Conservation (phyloP, 2,797 vertebrate genomes). For the Buceros bicornis region DNA sequence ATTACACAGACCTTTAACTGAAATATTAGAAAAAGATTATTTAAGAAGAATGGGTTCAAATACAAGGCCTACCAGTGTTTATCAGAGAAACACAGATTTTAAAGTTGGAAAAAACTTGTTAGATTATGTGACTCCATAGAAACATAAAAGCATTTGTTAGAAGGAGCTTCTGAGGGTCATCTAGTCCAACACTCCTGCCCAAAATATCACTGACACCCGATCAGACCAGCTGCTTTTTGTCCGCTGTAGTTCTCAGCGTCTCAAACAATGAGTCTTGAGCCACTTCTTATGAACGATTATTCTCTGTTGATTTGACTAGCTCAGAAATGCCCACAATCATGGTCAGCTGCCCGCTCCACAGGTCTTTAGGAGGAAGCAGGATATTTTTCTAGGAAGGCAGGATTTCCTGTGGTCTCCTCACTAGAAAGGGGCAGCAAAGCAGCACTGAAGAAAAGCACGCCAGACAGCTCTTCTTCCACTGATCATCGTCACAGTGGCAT, state of each 20-base stretch:
- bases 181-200: background rate
- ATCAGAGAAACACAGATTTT: background rate
- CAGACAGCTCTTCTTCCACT: background rate
- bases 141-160: fast-evolving
- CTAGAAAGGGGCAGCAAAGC: background rate
- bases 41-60: background rate
- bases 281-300: background rate
- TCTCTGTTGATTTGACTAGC: background rate
- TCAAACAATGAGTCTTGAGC: background rate
- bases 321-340: background rate
- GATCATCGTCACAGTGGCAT: fast-evolving
- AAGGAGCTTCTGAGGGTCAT: background rate
- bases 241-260: background rate
- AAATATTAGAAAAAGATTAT: background rate
- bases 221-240: background rate
- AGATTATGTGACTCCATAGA: background rate
- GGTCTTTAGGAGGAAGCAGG: slow-evolving; percentile 22
- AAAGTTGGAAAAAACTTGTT: background rate
- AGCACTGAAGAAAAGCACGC: background rate
- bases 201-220: background rate
- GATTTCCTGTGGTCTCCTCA: slow-evolving; percentile 17
- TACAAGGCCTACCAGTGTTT: background rate
- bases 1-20: background rate
- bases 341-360: fast-evolving
- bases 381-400: slow-evolving; percentile 55